Evolutionary conservation across 2,113 vertebrate species (phyloP), one percentile per base, ranked within the genome.

Genomic region (Chionodraco myersi): DNA sequence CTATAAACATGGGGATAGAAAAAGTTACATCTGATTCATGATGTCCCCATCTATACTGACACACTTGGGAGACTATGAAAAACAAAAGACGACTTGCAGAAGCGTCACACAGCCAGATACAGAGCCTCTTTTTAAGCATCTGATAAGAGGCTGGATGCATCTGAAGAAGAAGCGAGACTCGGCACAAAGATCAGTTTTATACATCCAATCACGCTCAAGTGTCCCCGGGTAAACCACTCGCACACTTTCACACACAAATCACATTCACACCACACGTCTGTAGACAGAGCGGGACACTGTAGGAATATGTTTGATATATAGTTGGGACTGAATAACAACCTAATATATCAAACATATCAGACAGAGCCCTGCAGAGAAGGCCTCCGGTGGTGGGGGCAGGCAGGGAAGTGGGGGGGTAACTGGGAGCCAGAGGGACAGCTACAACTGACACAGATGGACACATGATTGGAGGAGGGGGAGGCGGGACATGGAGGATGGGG

Each of bases 301-400:
- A 98, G 96, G 96, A 98, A 99, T 99, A 99, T 99, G 98, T 98
- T 99, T 99, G 97, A 99, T 99, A 99, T 98, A 99, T 98, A 99
- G 98, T 98, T 99, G 98, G 91, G 96, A 97, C 96, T 96, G 97
- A 99, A 97, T 97, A 97, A 99, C 98, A 99, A 99, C 97, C 98
- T 99, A 99, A 99, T 99, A 99, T 99, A 99, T 99, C 97, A 99
- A 99, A 99, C 98, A 99, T 99, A 99, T 99, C 98, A 99, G 95
- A 99, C 98, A 99, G 98, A 97, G 97, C 94, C 97, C 95, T 97
- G 97, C 98, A 99, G 95, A 92, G 94, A 96, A 97, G 97, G 95
- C 96, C 96, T 97, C 96, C 96, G 95, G 75, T 89, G 89, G 88
- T 87, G 56, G 91, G 86, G 88, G 86, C 79, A 84, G 83, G 81